Conservation (phyloP, 2,888 invertebrate genomes). For the Penaeus monodon region DNA sequence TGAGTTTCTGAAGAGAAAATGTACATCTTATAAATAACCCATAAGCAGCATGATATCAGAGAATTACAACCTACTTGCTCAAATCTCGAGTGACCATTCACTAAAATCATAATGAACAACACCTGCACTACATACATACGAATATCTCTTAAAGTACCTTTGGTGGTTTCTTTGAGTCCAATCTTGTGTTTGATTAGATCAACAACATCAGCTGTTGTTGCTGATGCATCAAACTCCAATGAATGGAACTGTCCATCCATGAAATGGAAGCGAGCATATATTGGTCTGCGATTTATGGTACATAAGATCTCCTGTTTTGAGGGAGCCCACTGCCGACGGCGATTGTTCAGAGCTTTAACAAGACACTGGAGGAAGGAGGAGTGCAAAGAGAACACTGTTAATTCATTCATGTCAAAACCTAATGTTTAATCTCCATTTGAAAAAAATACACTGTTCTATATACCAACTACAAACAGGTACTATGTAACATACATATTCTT, state of each 20-base stretch:
- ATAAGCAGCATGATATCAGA: too few relatives aligned
- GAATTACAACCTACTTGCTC: too few relatives aligned
- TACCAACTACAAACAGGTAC: too few relatives aligned
- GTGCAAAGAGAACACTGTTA: neutral
- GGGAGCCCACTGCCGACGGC: constrained; percentile 89
- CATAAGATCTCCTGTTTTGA: constrained; percentile 92
- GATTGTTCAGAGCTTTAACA: constrained; percentile 77
- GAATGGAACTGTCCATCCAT: constrained; percentile 96
- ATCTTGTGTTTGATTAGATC: constrained; percentile 90
- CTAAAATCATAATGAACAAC: neutral
- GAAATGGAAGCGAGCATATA: constrained; percentile 90
- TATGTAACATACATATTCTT: too few relatives aligned
- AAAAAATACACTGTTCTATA: too few relatives aligned
- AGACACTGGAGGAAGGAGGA: constrained; percentile 74
- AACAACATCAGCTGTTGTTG: constrained; percentile 90
- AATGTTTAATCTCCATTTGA: too few relatives aligned
- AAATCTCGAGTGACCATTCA: too few relatives aligned
- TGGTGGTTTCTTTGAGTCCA: constrained; percentile 83
- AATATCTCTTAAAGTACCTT: constrained; percentile 72
- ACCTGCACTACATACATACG: neutral
- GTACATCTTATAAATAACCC: too few relatives aligned
- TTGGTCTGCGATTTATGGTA: constrained; percentile 89
- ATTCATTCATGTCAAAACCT: too few relatives aligned
- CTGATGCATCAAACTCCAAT: constrained; percentile 93
- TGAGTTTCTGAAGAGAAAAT: too few relatives aligned